Evolutionary conservation across 2,797 vertebrate species (phyloP).

Genomic region (Pelobates cultripes): DNA sequence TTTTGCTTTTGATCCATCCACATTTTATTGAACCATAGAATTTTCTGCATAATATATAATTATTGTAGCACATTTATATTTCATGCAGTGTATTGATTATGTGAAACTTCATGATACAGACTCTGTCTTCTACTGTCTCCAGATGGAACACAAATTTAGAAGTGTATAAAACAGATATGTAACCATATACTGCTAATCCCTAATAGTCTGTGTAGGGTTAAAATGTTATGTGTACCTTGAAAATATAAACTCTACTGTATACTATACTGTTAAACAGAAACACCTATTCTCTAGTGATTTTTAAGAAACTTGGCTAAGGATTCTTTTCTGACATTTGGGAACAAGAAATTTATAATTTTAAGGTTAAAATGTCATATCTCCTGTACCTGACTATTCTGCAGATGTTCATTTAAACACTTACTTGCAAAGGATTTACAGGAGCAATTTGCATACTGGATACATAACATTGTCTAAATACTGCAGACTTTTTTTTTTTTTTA

Average conservation of each 20-base stretch:
- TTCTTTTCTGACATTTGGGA: slow-evolving; percentile 49
- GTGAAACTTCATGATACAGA: not conserved
- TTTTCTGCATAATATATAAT: not conserved
- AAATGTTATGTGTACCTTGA: not conserved
- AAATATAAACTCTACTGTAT: not conserved
- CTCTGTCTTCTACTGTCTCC: not conserved
- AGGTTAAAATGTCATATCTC: slow-evolving; percentile 36
- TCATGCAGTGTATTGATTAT: not conserved
- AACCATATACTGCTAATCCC: no score
- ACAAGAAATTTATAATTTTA: slow-evolving; percentile 36
- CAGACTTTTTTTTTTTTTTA: not conserved
- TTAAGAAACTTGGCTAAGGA: slow-evolving; percentile 29
- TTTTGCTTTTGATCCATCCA: slow-evolving; percentile 39
- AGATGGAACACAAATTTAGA: not conserved
- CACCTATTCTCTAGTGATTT: slow-evolving; percentile 33
- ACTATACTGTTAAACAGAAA: not conserved
- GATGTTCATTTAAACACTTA: slow-evolving; percentile 28
- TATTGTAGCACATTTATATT: not conserved
- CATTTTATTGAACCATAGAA: not conserved
- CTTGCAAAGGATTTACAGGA: not conserved
- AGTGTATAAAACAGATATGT: not conserved
- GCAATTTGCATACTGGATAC: not conserved
- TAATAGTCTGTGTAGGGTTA: not conserved
- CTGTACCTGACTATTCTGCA: slow-evolving; percentile 10
- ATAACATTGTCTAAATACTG: not conserved